Evolutionary conservation across 2,888 invertebrate genomes (phyloP).

Genomic region (Galerucella pusilla): DNA sequence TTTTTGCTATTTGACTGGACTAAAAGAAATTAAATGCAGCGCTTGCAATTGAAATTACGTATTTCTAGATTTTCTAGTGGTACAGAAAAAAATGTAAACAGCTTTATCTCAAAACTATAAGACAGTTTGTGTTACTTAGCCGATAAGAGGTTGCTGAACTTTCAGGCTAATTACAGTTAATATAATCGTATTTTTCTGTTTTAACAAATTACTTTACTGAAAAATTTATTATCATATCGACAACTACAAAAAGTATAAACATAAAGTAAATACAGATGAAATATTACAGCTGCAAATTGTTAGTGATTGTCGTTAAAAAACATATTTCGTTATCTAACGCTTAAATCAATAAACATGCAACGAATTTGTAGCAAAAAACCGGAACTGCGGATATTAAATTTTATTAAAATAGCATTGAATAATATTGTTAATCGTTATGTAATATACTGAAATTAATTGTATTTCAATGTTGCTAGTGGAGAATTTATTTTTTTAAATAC

Average conservation of each 20-base stretch:
- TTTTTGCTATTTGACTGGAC: too few species aligned
- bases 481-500: too few species aligned
- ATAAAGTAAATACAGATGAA: neutral
- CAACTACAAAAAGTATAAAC: neutral
- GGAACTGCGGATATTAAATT: neutral
- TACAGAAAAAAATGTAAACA: conserved; percentile 14
- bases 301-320: neutral
- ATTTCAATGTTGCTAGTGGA: too few species aligned
- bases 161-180: conserved; percentile 9
- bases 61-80: neutral
- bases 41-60: too few species aligned
- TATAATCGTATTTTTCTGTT: neutral
- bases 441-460: too few species aligned
- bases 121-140: conserved; percentile 7
- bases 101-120: conserved; percentile 12
- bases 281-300: neutral
- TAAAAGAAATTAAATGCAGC: too few species aligned
- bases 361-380: neutral
- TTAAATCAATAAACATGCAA: neutral
- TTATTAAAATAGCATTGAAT: neutral
- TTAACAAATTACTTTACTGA: neutral
- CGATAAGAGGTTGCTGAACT: conserved; percentile 34
- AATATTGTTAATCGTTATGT: neutral
- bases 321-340: neutral
- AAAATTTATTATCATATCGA: neutral